Percentiles rank a stretch among this genome's conserved stretches.
These are phyloP conservation scores for Beroe ovata DNA, from an alignment of 37 sponge, comb jelly and placozoan genomes.

Conservation along the genomic window DNA sequence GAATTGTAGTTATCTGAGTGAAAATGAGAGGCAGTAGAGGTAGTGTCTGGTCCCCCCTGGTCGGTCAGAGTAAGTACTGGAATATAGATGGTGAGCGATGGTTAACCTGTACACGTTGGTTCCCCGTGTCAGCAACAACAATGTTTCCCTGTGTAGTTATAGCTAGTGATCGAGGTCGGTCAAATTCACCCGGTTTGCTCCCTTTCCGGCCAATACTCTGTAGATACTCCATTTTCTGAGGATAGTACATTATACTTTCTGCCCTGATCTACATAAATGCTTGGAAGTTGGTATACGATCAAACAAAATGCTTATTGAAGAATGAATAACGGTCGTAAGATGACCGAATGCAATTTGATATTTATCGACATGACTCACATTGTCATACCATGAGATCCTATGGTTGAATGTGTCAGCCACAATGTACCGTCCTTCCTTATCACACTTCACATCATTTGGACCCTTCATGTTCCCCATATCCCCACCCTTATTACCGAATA, in stretches of 20 bases:
- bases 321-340: too few species aligned
- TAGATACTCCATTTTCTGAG: constrained; percentile 40
- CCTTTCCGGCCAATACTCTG: constrained; percentile 59
- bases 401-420: constrained; percentile 66
- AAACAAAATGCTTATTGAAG: too few species aligned
- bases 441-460: constrained; percentile 63
- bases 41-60: too few species aligned
- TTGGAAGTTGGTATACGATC: too few species aligned
- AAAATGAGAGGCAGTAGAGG: too few species aligned
- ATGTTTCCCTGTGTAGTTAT: constrained; percentile 41
- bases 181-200: constrained; percentile 53
- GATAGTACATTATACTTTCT: too few species aligned
- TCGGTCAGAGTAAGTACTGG: too few species aligned
- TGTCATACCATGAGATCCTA: constrained; percentile 60
- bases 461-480: constrained; percentile 29
- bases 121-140: constrained; percentile 56
- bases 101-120: constrained; percentile 47
- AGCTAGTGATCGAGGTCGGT: constrained; percentile 38
- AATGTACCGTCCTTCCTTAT: constrained; percentile 25
- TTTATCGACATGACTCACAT: constrained; percentile 36
- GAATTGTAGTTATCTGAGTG: too few species aligned
- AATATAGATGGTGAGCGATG: too few species aligned
- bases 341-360: too few species aligned
- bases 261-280: too few species aligned
- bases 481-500: constrained; percentile 37